These are phyloP conservation scores for Apomyelois bistriatella DNA, from an alignment of 2,888 invertebrate species.

Conservation along the genomic window DNA sequence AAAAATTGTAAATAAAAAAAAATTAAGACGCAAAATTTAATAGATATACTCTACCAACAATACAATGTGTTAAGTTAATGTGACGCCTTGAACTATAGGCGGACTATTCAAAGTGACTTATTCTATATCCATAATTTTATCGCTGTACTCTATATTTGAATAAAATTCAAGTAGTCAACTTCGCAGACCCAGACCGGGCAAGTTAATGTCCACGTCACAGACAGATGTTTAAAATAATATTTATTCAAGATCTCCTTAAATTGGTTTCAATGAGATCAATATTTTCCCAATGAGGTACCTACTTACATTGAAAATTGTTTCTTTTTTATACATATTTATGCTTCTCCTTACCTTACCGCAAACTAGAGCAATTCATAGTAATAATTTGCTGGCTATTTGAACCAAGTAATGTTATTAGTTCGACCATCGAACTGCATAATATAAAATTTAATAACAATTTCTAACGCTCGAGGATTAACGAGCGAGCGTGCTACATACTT, in stretches of 20 bases:
- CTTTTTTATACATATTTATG: too few species aligned
- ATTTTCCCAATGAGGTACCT: neutral
- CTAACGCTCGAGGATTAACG: too few species aligned
- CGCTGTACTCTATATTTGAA: neutral
- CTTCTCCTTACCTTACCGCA: too few species aligned
- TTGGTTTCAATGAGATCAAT: constrained; percentile 8
- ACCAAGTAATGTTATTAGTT: too few species aligned
- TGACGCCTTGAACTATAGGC: constrained; percentile 28
- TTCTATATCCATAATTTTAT: constrained; percentile 1
- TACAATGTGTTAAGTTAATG: constrained; percentile 19
- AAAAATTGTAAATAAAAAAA: neutral
- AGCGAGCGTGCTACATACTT: too few species aligned
- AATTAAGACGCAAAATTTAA: constrained; percentile 8
- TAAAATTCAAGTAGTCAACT: neutral
- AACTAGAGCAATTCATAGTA: too few species aligned
- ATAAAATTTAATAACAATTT: too few species aligned
- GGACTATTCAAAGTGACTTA: constrained; percentile 25
- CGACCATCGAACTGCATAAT: too few species aligned
- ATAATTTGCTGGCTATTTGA: too few species aligned
- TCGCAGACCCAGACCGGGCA: neutral
- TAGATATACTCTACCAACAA: constrained; percentile 20
- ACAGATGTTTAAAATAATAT: neutral
- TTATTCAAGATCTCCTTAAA: neutral
- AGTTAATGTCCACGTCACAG: neutral
- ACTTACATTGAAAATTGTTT: too few species aligned